These are phyloP conservation scores for Iguana delicatissima DNA, from an alignment of 2,797 vertebrate species.

Conservation along the genomic window DNA sequence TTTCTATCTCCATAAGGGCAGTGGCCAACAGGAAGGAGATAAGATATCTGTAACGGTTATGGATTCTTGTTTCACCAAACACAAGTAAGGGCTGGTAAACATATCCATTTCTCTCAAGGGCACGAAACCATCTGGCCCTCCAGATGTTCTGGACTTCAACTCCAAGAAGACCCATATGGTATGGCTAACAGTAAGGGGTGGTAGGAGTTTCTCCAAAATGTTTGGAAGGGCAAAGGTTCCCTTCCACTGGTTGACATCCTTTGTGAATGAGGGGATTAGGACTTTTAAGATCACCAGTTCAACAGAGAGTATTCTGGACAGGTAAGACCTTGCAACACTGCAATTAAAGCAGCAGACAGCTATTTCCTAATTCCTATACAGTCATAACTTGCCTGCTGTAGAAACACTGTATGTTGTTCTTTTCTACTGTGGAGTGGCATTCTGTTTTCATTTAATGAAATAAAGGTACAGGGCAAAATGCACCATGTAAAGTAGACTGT, in stretches of 20 bases:
- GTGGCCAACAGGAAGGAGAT: too few relatives aligned
- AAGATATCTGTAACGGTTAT: too few relatives aligned
- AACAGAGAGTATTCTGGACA: not conserved
- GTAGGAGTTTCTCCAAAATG: not conserved
- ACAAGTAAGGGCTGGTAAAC: too few relatives aligned
- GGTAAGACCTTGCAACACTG: not conserved
- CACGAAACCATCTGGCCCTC: too few relatives aligned
- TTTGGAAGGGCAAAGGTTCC: not conserved
- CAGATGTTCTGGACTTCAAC: not conserved
- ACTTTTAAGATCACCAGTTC: not conserved
- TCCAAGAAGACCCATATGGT: not conserved
- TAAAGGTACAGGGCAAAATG: not conserved
- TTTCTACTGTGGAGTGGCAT: not conserved
- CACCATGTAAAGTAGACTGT: not conserved
- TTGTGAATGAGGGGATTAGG: not conserved
- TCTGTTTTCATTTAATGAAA: not conserved
- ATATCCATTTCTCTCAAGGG: too few relatives aligned
- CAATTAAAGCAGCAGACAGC: not conserved
- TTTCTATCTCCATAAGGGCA: too few relatives aligned
- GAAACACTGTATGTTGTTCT: not conserved
- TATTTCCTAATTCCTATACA: not conserved
- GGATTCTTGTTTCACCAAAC: too few relatives aligned
- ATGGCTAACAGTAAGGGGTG: not conserved
- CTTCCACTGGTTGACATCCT: not conserved
- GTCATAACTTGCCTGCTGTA: not conserved